These are phyloP conservation scores for Tanytarsus gracilentus DNA, from an alignment of 2,888 invertebrate genomes.

Conservation along the genomic window DNA sequence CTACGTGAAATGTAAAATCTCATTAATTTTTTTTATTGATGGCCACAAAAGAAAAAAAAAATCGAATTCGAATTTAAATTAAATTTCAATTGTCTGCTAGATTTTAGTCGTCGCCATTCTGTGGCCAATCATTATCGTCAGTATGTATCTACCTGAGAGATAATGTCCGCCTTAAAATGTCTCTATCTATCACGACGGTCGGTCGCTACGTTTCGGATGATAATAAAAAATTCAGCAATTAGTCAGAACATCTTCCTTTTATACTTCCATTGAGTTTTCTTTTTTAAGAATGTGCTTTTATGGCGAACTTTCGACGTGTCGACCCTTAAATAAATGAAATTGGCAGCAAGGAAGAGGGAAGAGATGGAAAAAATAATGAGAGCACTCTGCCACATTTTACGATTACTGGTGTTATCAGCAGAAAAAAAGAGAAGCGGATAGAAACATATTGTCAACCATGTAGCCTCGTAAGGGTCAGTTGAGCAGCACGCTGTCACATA, in stretches of 20 bases:
- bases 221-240: slow-evolving; percentile 20
- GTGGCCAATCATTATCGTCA: too few species aligned
- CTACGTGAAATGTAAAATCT: too few species aligned
- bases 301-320: not conserved
- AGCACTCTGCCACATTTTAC: slow-evolving; percentile 22
- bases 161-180: too few species aligned
- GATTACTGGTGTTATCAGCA: slow-evolving; percentile 16
- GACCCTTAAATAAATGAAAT: slow-evolving; percentile 1
- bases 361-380: not conserved
- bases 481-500: slow-evolving; percentile 5
- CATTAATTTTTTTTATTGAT: too few species aligned
- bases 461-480: not conserved
- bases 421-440: slow-evolving; percentile 3
- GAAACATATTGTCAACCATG: slow-evolving; percentile 23
- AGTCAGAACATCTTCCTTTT: slow-evolving; percentile 12
- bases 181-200: not conserved
- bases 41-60: too few species aligned
- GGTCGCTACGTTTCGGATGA: not conserved
- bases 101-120: too few species aligned
- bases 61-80: too few species aligned
- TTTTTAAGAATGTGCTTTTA: not conserved
- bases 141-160: too few species aligned
- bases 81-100: too few species aligned
- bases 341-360: not conserved
- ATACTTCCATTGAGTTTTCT: not conserved